A percentile compares a stretch with the other conserved stretches of the same genome.
phyloP scores from a whole-genome alignment of 2,888 invertebrate species.

The Sepiola atlantica region DNA sequence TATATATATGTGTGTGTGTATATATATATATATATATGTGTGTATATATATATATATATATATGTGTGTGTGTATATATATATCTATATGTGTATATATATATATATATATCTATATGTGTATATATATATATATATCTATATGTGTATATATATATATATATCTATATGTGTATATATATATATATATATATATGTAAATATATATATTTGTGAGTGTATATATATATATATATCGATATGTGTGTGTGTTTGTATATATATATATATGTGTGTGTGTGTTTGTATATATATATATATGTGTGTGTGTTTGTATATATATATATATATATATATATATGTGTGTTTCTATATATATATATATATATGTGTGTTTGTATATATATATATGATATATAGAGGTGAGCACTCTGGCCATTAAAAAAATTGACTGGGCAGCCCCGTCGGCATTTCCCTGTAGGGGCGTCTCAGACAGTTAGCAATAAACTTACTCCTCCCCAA shows the following conservation, averaged over 20 bases:
- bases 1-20: not conserved
- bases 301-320: too few species aligned
- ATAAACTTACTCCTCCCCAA: too few species aligned
- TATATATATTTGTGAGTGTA: not conserved
- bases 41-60: conserved; percentile 33
- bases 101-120: not conserved
- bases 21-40: not conserved
- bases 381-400: too few species aligned
- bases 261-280: conserved; percentile 24
- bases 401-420: too few species aligned
- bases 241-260: not conserved
- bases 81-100: not conserved
- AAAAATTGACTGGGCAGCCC: too few species aligned
- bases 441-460: too few species aligned
- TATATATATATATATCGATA: not conserved
- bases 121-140: not conserved
- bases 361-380: not conserved
- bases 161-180: not conserved
- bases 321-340: conserved; percentile 35
- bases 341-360: not conserved
- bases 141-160: not conserved
- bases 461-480: too few species aligned
- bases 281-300: not conserved
- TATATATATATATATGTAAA: not conserved
- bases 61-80: not conserved